Conservation (phyloP, 2,888 invertebrate genomes). For the Ectemnius continuus region DNA sequence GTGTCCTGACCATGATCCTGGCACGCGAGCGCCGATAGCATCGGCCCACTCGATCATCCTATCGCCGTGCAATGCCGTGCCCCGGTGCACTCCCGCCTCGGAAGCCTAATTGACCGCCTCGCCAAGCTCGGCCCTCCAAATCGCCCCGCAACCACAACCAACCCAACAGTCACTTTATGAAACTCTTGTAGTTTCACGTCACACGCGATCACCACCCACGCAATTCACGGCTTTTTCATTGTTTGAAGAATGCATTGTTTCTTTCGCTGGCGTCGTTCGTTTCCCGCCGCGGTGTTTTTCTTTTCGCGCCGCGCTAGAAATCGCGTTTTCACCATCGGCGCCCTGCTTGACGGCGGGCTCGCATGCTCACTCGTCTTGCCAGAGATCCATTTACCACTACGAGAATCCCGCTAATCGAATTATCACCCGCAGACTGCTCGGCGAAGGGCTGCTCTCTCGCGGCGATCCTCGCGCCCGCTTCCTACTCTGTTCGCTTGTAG, state of each 20-base stretch:
- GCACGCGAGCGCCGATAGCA: slow-evolving; percentile 72
- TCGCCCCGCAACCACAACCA: too few relatives aligned
- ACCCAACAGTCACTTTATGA: too few relatives aligned
- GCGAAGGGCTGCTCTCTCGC: not conserved
- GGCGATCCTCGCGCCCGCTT: slow-evolving; percentile 2
- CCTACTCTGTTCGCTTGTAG: slow-evolving; percentile 8
- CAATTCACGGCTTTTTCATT: too few relatives aligned
- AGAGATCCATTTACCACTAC: slow-evolving; percentile 4
- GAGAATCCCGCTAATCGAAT: slow-evolving; percentile 44
- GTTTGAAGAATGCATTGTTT: too few relatives aligned
- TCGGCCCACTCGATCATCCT: slow-evolving; percentile 73
- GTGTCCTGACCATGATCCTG: slow-evolving; percentile 69
- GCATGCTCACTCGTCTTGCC: slow-evolving; percentile 2
- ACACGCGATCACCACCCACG: too few relatives aligned
- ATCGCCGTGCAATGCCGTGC: slow-evolving; percentile 68
- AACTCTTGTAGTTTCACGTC: too few relatives aligned
- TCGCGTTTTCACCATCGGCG: too few relatives aligned
- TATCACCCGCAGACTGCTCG: slow-evolving; percentile 12
- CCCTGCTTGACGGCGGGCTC: not conserved
- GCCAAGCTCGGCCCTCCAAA: not conserved
- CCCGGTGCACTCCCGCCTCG: slow-evolving; percentile 50
- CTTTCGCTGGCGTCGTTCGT: too few relatives aligned
- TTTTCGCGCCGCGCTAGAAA: too few relatives aligned
- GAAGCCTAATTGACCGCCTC: slow-evolving; percentile 59
- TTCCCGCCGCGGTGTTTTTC: too few relatives aligned